Evolutionary conservation across 2,797 vertebrate species (phyloP).

Genomic region (Anguilla anguilla): DNA sequence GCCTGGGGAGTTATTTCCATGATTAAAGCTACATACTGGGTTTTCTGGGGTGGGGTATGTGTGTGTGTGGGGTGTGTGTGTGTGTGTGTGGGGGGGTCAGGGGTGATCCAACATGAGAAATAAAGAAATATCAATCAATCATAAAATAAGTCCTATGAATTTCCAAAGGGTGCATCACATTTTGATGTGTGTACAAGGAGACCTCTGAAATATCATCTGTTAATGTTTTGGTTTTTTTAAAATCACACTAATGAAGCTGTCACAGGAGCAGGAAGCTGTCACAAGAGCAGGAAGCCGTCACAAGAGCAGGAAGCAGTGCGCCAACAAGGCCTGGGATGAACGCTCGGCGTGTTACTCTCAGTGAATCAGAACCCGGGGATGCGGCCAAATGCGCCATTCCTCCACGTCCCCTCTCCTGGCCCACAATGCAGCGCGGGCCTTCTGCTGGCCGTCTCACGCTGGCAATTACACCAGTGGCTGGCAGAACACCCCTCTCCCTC

Average conservation of each 20-base stretch:
- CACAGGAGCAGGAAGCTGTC: background rate
- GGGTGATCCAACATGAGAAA: background rate
- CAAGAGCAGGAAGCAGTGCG: too few relatives aligned
- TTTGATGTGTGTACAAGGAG: background rate
- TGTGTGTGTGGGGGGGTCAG: background rate
- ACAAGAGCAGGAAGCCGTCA: background rate
- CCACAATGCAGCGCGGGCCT: background rate
- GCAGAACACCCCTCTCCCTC: constrained; percentile 16
- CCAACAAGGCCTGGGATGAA: constrained; percentile 5
- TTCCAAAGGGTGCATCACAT: background rate
- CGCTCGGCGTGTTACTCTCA: background rate
- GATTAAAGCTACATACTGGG: background rate
- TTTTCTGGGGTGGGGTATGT: background rate
- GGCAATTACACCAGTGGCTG: constrained; percentile 21
- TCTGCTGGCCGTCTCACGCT: constrained; percentile 16
- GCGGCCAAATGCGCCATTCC: background rate
- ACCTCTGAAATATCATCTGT: background rate
- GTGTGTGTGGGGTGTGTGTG: background rate
- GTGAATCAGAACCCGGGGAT: constrained; percentile 6
- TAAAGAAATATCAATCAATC: background rate
- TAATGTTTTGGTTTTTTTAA: background rate
- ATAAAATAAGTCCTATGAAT: background rate
- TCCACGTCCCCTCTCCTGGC: background rate
- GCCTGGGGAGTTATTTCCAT: background rate
- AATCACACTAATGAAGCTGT: background rate